These are phyloP conservation scores for Drosophila subpulchrella DNA, from an alignment of 1,140 invertebrate species.

Conservation along the genomic window DNA sequence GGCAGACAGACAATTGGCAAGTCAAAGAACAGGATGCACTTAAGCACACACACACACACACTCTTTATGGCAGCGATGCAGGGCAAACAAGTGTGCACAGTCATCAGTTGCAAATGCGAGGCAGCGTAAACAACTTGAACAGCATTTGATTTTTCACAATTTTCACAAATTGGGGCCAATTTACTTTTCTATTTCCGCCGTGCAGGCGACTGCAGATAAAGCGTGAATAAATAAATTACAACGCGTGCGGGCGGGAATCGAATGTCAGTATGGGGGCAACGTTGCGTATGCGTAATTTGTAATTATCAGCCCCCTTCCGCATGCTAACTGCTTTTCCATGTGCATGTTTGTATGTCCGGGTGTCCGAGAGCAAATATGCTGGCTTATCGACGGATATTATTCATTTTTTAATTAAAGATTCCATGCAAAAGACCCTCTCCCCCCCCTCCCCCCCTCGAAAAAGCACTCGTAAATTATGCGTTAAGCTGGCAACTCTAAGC, in stretches of 20 bases:
- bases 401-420: constrained; percentile 73
- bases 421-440: constrained; percentile 16
- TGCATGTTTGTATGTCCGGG: background rate
- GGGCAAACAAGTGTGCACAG: constrained; percentile 19
- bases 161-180: constrained; percentile 41
- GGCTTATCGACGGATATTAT: constrained; percentile 43
- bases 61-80: constrained; percentile 6
- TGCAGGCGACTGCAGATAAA: constrained; percentile 29
- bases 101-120: constrained; percentile 28
- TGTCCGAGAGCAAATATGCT: constrained; percentile 10
- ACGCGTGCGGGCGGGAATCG: constrained; percentile 14
- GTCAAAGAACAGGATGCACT: constrained; percentile 67
- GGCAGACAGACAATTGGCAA: constrained; percentile 38
- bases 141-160: constrained; percentile 74
- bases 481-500: constrained; percentile 39
- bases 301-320: constrained; percentile 45
- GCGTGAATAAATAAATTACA: constrained; percentile 59
- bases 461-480: constrained; percentile 50
- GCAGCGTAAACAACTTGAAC: constrained; percentile 60
- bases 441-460: too few species aligned
- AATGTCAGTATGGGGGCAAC: constrained; percentile 18
- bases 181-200: constrained; percentile 35
- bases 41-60: constrained; percentile 27
- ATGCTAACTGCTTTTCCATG: background rate
- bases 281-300: constrained; percentile 64